Evolutionary conservation across 2,113 vertebrate genomes (phyloP), one percentile per base, ranked within the genome.

Genomic region (Phalacrocorax pelagicus): DNA sequence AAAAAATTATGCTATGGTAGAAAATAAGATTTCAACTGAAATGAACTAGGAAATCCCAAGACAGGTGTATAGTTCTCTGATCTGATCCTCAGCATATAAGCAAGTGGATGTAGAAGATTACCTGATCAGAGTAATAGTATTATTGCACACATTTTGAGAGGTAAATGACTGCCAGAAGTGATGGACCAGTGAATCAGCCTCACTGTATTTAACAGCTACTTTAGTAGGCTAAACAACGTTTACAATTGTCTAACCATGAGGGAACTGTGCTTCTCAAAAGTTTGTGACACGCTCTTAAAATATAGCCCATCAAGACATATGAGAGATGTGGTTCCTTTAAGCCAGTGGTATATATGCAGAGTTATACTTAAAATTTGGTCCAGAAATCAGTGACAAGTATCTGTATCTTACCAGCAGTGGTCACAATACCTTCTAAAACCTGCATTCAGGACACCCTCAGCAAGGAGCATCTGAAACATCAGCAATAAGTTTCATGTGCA

Each of bases 221-320:
- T 54, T n/a, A 62, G 34, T 20, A 83, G 24, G 15, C 40, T 49
- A 51, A 70, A 36, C 52, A 63, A 12, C 24, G 8, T 46, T 65
- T 79, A 42, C n/a, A 75, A 1, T 40, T 71, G 19, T 23, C 42
- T 66, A 21, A 47, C 55, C 44, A 7, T 22, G 46, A 65, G 36
- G 47, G 55, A 75, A 34, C 22, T 15, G 27, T 21, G 26, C 44
- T 62, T 71, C 54, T 49, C 55, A 47, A 51, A 78, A 36, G 29
- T 42, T 34, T 52, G 66, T 32, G 17, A n/a, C 34, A 3, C 16
- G 9, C 47, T n/a, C 46, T 51, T 49, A 61, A 70, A 92, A 66
- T 34, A 21, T 0, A 69, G 58, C 22, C 65, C 15, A 29, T 40
- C 21, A 18, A 52, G 57, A 23, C 5, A 4, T 3, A 17, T 0